Base-by-base conservation (phyloP, 2,888 invertebrate genomes). In the Sinohyriopsis cumingii region DNA sequence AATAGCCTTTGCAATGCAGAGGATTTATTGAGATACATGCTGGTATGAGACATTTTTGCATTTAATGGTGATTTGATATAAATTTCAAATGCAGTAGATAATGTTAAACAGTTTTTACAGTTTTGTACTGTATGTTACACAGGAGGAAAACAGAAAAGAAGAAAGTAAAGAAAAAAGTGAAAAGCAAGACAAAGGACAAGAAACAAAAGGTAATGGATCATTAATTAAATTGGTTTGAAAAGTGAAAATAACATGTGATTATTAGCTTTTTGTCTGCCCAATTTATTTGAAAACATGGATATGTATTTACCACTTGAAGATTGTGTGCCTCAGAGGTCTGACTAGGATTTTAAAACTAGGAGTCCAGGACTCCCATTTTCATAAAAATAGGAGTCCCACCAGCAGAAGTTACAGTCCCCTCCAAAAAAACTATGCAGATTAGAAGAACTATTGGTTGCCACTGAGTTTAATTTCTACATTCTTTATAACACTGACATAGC, bases 91-190 rank as follows among this genome's bases (percentile, higher is more conserved):
- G 18, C 9, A 57, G n/a, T 24, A 22, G 57, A 57, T 57, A 57
- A 9, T 57, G 57, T n/a, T 57, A 20, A 4, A 15, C 57, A 22
- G 22, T 59, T 22, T 61, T 20, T 24, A 25, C 3, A 25, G n/a
- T 24, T n/a, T 63, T 64, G 28, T 65, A 18, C 28, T 25, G 24
- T 64, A 28, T 33, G 28, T 60, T 65, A 72, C 65, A 63, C 76
- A 86, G 77, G 74, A 86, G 84, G 71, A 86, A 84, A 69, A 78
- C 78, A 69, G 82, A 83, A 56, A 87, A 85, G 70, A 86, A 84
- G 72, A 87, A 87, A 66, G 65, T 72, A 7, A 86, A 84, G 73
- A 86, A 83, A 67, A 87, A 85, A 75, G 56, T 72, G 20, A 87
- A 85, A 68, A 67, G 69, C 25, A 85, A 86, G 65, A 74, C 73